A percentile compares a stretch with the other conserved stretches of the same genome.
These are phyloP conservation scores for Chelonus formosanus DNA, from an alignment of 2,888 invertebrate genomes.

Conservation along the genomic window DNA sequence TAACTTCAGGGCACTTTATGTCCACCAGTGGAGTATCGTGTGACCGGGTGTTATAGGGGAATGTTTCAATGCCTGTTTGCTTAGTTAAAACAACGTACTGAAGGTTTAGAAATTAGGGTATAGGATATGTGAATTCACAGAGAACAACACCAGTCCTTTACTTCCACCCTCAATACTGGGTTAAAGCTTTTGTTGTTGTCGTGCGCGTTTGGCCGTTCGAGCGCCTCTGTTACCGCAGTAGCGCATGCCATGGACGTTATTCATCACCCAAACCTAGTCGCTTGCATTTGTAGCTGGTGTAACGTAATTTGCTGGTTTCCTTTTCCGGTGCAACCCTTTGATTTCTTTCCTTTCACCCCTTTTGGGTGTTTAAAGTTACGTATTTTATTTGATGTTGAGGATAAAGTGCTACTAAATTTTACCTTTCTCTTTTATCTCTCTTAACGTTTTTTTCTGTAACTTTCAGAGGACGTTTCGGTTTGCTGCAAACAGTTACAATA, in stretches of 20 bases:
- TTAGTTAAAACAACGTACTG: slow-evolving; percentile 9
- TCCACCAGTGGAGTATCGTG: slow-evolving; percentile 12
- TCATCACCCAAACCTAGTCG: slow-evolving; percentile 37
- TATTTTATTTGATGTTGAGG: too few relatives aligned
- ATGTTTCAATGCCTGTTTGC: not conserved
- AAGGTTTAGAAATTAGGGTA: slow-evolving; percentile 7
- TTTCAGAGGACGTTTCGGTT: not conserved
- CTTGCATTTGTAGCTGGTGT: slow-evolving; percentile 32
- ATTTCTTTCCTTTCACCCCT: slow-evolving; percentile 5
- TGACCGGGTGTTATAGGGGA: not conserved
- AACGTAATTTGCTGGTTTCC: slow-evolving; percentile 57
- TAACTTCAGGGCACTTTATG: slow-evolving; percentile 25
- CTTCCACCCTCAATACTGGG: slow-evolving; percentile 17
- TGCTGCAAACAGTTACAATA: too few relatives aligned
- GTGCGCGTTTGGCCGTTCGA: slow-evolving; percentile 42
- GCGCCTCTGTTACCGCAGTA: slow-evolving; percentile 44
- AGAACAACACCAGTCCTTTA: slow-evolving; percentile 21
- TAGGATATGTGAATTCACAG: slow-evolving; percentile 29
- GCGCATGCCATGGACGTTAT: slow-evolving; percentile 46
- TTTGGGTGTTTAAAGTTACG: too few relatives aligned
- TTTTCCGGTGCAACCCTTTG: slow-evolving; percentile 42
- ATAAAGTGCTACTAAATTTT: too few relatives aligned
- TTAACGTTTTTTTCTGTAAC: not conserved
- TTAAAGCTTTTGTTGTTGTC: slow-evolving; percentile 41
- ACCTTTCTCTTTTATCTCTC: not conserved